Base-by-base conservation (phyloP, 2,888 invertebrate species). In the Zygaena filipendulae region DNA sequence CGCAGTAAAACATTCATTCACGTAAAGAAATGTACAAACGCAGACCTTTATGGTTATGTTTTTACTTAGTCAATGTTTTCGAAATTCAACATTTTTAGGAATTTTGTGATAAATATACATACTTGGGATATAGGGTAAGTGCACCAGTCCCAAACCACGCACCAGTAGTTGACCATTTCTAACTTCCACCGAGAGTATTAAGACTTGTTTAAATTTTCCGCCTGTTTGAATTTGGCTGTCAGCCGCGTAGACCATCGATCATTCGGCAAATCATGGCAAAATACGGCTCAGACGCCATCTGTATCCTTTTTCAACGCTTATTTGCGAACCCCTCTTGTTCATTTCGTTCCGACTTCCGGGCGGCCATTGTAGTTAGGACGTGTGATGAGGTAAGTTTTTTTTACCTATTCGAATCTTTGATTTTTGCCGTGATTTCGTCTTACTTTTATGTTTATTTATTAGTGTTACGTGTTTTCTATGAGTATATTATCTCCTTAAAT, bases 101-200 rank as follows among this genome's bases (percentile, higher is more conserved):
- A n/a, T n/a, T n/a, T n/a, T n/a, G n/a, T n/a, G n/a, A n/a, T n/a
- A n/a, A n/a, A n/a, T 16, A 16, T 7, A 16, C 5, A 16, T 7
- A 16, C 7, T 16, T 16, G 7, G 7, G 7, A 16, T 6, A 16
- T 16, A 16, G 16, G 16, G 7, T 16, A 7, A 7, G 16, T 16
- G 16, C 7, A 16, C 16, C 16, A 16, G 16, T 16, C 5, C 16
- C 16, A 16, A 4, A 16, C 16, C 16, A 16, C 5, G 16, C 4
- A 21, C 11, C 20, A 19, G 18, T 26, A 19, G 11, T 26, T 18
- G 19, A 26, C 26, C 18, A 26, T n/a, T 7, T 7, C 18, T 14
- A 18, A 16, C 12, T 16, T 16, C 4, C 16, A 16, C 7, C 5
- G 16, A 16, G 7, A n/a, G 7, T 16, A 16, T 16, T 16, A 16